Evolutionary conservation across 2,797 vertebrate genomes (phyloP).

Genomic region (Hafferia zeledoni): DNA sequence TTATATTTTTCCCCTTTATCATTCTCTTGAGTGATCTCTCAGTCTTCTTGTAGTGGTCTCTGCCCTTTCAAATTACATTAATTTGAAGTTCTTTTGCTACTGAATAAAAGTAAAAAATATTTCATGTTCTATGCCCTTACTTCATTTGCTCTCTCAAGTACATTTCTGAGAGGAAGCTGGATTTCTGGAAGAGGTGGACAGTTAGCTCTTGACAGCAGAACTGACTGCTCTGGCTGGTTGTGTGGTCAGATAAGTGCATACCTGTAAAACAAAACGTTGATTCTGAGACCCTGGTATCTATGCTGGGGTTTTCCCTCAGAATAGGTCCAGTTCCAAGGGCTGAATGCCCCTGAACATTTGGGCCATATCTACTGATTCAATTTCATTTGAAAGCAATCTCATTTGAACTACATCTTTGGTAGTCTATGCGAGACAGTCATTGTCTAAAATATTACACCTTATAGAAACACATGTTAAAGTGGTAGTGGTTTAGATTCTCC

Average conservation of each 20-base stretch:
- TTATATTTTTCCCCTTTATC: not conserved
- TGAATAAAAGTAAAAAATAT: not conserved
- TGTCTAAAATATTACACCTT: not conserved
- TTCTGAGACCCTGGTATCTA: not conserved
- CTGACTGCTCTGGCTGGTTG: not conserved
- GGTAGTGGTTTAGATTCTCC: not conserved
- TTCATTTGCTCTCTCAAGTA: not conserved
- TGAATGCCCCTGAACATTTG: not conserved
- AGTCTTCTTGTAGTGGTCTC: not conserved
- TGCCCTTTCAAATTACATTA: not conserved
- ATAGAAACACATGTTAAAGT: not conserved
- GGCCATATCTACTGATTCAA: not conserved
- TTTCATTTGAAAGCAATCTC: not conserved
- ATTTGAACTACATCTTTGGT: not conserved
- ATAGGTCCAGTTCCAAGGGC: not conserved
- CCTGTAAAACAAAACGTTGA: not conserved
- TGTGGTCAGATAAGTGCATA: not conserved
- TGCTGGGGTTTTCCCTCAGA: not conserved
- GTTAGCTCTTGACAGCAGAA: not conserved
- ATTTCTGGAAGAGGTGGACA: not conserved
- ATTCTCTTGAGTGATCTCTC: not conserved
- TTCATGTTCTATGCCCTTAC: not conserved
- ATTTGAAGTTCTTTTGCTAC: not conserved
- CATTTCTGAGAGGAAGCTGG: not conserved
- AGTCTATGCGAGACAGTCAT: not conserved